phyloP scores from a whole-genome alignment of 2,797 vertebrate genomes.

The Kryptolebias ocellatus region DNA sequence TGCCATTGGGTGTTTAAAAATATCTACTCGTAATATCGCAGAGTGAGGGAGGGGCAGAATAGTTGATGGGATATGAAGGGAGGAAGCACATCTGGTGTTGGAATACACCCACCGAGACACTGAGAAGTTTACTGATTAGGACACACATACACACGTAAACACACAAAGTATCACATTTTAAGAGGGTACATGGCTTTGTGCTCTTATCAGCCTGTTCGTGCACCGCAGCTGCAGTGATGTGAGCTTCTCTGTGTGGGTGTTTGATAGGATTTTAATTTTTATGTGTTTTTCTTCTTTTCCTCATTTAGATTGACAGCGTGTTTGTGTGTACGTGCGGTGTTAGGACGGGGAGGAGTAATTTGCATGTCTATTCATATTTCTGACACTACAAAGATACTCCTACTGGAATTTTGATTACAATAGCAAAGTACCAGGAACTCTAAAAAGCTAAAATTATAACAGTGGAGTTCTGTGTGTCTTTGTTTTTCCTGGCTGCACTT shows the following conservation, averaged over 20 bases:
- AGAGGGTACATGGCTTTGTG: conserved; percentile 30
- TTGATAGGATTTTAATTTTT: conserved; percentile 37
- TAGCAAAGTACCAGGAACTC: background rate
- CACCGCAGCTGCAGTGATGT: conserved; percentile 22
- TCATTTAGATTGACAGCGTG: background rate
- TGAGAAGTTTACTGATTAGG: conserved; percentile 65
- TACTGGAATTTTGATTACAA: conserved; percentile 39
- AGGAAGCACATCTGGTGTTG: conserved; percentile 68
- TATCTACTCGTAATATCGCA: conserved; percentile 47
- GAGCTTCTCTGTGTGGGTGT: conserved; percentile 13
- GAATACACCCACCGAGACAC: conserved; percentile 66
- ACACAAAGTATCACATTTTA: conserved; percentile 34
- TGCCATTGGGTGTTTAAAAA: conserved; percentile 39
- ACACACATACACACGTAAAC: conserved; percentile 21
- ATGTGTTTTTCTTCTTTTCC: conserved; percentile 9
- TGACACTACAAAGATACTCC: conserved; percentile 24
- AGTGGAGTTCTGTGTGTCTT: no score
- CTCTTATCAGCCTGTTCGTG: conserved; percentile 13
- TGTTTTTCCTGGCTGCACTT: no score
- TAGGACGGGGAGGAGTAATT: background rate
- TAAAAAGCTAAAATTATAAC: background rate
- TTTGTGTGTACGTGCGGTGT: background rate
- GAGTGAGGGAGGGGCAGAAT: conserved; percentile 58
- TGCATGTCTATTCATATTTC: background rate
- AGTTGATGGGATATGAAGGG: conserved; percentile 48